Evolutionary conservation across 2,797 vertebrate genomes (phyloP), one percentile per base, ranked within the genome.

Genomic region (Adelosebastes latens): DNA sequence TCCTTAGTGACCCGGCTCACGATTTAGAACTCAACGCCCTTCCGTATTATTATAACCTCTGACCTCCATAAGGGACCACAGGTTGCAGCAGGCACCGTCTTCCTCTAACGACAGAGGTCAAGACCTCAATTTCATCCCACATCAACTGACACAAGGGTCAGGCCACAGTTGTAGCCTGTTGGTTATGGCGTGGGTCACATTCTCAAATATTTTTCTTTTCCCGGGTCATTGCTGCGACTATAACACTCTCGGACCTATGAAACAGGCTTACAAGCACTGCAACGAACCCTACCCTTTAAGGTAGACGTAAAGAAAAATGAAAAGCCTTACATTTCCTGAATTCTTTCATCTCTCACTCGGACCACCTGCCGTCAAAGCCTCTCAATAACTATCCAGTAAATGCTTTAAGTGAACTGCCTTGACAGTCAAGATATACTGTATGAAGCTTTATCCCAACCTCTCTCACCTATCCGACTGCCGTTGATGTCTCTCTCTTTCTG

Each of bases 121-220:
- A 75, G 77, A 92, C 91, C 88, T 94, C 93, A 94, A 94, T 94
- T 93, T 89, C 90, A 92, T 81, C 86, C 81, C 81, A 80, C 83
- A 91, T 85, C 88, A 85, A 82, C 80, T 74, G 75, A 88, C 83
- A 88, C 85, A 88, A 81, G 79, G 68, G 82, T 75, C 49, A 72
- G n/a, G 72, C 60, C 72, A 65, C 63, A 74, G 42, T 67, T 75
- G 64, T 68, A 91, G 83, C 81, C 81, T 79, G 77, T 76, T 71
- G 77, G 83, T 89, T 89, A 88, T 87, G 86, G 86, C 66, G 29
- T 20, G 27, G 89, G 87, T 90, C 85, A 87, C 68, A 72, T 87
- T 91, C 80, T 88, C 75, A 89, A 87, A 90, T 86, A 74, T 85
- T 74, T 83, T 83, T 71, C 62, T 77, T 84, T 81, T 82, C 24